A percentile compares a stretch with the other conserved stretches of the same genome.
Conservation (phyloP, 2,797 vertebrate genomes). For the Diceros bicornis region DNA sequence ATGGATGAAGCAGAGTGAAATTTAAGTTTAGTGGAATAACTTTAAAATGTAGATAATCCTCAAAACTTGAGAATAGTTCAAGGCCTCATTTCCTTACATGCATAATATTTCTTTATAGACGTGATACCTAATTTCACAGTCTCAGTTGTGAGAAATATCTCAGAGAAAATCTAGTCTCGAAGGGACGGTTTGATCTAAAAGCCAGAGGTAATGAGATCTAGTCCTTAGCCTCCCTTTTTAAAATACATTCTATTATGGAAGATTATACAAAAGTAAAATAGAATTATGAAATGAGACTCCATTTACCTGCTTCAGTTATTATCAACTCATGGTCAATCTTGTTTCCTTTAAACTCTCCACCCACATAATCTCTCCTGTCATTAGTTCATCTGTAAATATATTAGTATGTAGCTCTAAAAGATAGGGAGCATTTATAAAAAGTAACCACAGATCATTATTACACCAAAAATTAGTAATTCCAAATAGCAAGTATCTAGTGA, state of each 20-base stretch:
- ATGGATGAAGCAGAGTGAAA: background rate
- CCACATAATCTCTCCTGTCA: background rate
- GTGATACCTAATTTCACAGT: background rate
- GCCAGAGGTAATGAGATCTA: background rate
- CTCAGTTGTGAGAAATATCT: conserved; percentile 21
- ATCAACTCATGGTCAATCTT: background rate
- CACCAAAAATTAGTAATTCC: background rate
- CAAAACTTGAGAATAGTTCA: conserved; percentile 17
- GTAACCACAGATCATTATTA: background rate
- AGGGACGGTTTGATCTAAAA: conserved; percentile 3
- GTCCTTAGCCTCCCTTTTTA: background rate
- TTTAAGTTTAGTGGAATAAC: background rate
- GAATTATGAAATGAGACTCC: background rate
- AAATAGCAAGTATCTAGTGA: conserved; percentile 18
- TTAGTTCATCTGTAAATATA: conserved; percentile 32
- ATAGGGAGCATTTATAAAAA: background rate
- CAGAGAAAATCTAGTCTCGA: conserved; percentile 14
- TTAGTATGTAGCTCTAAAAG: conserved; percentile 31
- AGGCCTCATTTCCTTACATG: background rate
- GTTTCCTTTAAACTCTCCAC: background rate
- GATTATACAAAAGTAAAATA: background rate
- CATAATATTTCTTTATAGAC: background rate
- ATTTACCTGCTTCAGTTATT: background rate
- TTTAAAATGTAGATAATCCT: conserved; percentile 14
- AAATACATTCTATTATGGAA: background rate